Base-by-base conservation (phyloP, 2,113 vertebrate genomes). In the Xenopus laevis region DNA sequence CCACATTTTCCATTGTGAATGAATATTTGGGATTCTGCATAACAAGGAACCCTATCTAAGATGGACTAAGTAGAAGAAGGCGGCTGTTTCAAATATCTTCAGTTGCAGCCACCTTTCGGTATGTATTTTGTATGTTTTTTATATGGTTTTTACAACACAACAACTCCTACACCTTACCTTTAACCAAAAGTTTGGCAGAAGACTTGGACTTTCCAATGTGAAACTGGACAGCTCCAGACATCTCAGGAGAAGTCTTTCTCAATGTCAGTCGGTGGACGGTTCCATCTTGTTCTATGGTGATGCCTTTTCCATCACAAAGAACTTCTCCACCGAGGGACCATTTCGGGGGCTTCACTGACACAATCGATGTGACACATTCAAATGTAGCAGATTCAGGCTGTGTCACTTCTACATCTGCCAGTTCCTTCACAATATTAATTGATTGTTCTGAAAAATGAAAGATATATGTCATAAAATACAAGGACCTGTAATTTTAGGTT, bases 201-300 rank as follows among this genome's bases (percentile, higher is more conserved):
- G 95, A 96, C 84, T 96, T 98, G n/a, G 96, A 94, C 83, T 99
- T 99, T 73, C 97, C 97, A 0, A 97, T 95, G 30, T 92, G 95
- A 79, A 99, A 99, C 80, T 97, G 96, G 65, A 99, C 79, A 0
- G 86, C 78, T 46, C 96, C 97, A 0, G 93, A 93, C 97, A 99
- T 97, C 13, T 94, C 87, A 2, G 91, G 78, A 33, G 84, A 92
- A 60, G 97, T 97, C 81, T 94, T 96, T 74, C 91, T 89, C 66
- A 99, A 89, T 0, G 83, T 92, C 74, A 99, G 91, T 12, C 92
- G 87, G 47, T 99, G 96, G 81, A 93, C 76, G 0, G 91, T 95
- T 65, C 93, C 94, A n/a, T 96, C 94, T 78, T 96, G 95, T 60
- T 97, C 93, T 81, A 97, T 82, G 55, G 92, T 83, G 13, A 95